Percentiles rank a stretch among this genome's conserved stretches.
These are phyloP conservation scores for Hafferia zeledoni DNA, from an alignment of 2,797 vertebrate genomes.

Conservation along the genomic window DNA sequence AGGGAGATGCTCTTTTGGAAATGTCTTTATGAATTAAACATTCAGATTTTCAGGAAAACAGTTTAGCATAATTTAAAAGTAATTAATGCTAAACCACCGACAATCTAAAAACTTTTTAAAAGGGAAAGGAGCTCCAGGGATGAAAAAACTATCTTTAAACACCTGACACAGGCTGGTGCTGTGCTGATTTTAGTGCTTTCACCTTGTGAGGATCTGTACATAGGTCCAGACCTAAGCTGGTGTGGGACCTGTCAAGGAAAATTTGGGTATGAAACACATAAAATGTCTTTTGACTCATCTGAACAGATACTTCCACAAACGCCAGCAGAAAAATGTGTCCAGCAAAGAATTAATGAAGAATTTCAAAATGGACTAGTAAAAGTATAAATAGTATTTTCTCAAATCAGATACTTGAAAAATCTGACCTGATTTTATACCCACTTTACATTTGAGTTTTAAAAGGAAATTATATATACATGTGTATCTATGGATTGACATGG, in stretches of 20 bases:
- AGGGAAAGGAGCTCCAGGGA: not conserved
- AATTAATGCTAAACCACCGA: constrained; percentile 24
- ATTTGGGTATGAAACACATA: not conserved
- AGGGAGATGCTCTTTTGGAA: not conserved
- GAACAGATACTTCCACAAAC: not conserved
- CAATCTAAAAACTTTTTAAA: not conserved
- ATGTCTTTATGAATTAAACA: constrained; percentile 25
- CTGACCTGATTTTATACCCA: not conserved
- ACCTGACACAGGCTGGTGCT: not conserved
- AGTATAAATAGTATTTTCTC: not conserved
- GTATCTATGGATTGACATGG: not conserved
- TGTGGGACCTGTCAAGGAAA: not conserved
- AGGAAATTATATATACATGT: not conserved
- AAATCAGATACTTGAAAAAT: not conserved
- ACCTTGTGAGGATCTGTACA: not conserved
- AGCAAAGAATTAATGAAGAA: not conserved
- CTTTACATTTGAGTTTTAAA: not conserved
- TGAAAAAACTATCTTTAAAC: not conserved
- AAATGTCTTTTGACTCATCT: not conserved
- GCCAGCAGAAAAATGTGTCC: not conserved
- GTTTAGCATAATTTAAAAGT: constrained; percentile 7
- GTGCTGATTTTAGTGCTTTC: not conserved
- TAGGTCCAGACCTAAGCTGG: not conserved
- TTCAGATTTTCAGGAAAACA: constrained; percentile 10
- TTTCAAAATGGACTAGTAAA: not conserved